These are phyloP conservation scores for Cichlasoma orientale DNA, from an alignment of 2,797 vertebrate species.

Conservation along the genomic window DNA sequence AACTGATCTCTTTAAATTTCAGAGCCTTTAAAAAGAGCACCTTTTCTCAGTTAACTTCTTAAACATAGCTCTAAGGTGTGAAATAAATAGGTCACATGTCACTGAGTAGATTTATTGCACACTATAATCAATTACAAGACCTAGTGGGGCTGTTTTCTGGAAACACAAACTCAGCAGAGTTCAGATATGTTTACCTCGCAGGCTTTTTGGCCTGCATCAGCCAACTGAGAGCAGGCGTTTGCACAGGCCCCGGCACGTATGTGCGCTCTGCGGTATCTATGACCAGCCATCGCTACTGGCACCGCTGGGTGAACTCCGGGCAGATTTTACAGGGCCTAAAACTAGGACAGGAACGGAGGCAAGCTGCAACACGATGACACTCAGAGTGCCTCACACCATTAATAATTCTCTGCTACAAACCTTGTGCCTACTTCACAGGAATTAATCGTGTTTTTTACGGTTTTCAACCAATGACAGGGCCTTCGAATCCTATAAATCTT, in stretches of 20 bases:
- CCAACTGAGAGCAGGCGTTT: conserved; percentile 42
- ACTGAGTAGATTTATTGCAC: conserved; percentile 22
- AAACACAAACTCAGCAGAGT: conserved; percentile 61
- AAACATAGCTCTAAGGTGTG: conserved; percentile 33
- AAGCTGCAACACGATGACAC: conserved; percentile 37
- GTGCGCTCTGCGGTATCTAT: conserved; percentile 22
- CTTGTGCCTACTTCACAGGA: background rate
- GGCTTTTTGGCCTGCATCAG: conserved; percentile 56
- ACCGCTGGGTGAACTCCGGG: conserved; percentile 40
- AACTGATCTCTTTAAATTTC: background rate
- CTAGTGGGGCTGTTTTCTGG: conserved; percentile 52
- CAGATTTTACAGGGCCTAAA: conserved; percentile 12
- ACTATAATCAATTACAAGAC: conserved; percentile 45
- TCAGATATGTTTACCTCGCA: conserved; percentile 70
- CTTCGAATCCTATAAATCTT: background rate
- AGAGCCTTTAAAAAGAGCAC: background rate
- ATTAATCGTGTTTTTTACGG: background rate
- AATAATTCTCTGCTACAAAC: background rate
- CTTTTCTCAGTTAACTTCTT: background rate
- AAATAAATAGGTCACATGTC: conserved; percentile 51
- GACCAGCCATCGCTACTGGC: conserved; percentile 28
- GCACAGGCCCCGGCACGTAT: conserved; percentile 62
- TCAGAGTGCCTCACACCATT: conserved; percentile 1
- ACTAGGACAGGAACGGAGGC: conserved; percentile 28
- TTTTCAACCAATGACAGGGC: background rate